These are phyloP conservation scores for Drosophila insularis DNA, from an alignment of 1,140 invertebrate species.

Conservation along the genomic window DNA sequence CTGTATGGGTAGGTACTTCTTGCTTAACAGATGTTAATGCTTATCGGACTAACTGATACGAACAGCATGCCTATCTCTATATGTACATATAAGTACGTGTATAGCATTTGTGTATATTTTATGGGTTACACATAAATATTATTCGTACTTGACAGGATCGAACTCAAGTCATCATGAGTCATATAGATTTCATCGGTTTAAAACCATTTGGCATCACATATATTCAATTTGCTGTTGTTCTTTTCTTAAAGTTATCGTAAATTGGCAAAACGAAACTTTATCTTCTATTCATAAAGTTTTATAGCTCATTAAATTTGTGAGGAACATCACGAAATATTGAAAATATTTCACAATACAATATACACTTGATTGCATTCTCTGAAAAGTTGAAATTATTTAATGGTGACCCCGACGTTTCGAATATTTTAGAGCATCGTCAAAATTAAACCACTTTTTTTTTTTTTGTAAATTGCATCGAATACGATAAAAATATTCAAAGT, in stretches of 20 bases:
- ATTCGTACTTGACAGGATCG: constrained; percentile 13
- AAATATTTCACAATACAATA: no score
- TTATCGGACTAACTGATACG: constrained; percentile 42
- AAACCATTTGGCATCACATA: not conserved
- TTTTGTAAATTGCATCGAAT: no score
- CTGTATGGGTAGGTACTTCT: constrained; percentile 1
- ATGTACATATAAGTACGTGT: constrained; percentile 9
- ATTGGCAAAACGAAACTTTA: no score
- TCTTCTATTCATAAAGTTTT: no score
- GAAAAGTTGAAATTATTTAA: not conserved
- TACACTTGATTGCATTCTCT: no score
- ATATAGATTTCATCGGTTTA: constrained; percentile 7
- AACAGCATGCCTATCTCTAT: constrained; percentile 18
- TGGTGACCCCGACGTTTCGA: not conserved
- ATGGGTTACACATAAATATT: constrained; percentile 26
- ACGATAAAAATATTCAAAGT: no score
- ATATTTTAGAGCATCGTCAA: no score
- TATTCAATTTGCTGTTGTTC: not conserved
- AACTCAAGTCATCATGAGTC: constrained; percentile 23
- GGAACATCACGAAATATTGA: no score
- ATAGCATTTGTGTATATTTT: not conserved
- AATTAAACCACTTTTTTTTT: no score
- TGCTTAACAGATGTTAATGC: constrained; percentile 50
- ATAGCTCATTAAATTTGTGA: no score
- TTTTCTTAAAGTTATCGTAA: not conserved